Conservation (phyloP, 2,888 invertebrate genomes). For the Caenorhabditis japonica region DNA sequence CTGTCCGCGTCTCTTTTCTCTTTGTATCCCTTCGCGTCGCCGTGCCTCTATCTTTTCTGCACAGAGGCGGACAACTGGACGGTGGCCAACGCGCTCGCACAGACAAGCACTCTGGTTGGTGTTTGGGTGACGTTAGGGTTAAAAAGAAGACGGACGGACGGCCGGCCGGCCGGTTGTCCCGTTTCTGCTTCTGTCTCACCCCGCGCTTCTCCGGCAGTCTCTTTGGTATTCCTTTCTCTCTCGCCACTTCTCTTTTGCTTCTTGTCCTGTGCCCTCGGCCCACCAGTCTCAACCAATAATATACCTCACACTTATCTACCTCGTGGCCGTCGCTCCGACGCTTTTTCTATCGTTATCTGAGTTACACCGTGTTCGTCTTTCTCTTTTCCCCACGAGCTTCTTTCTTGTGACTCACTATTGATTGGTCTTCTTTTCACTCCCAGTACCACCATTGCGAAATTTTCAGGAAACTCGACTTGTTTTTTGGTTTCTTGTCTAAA, state of each 20-base stretch:
- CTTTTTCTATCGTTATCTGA: slow-evolving; percentile 15
- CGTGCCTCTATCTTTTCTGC: slow-evolving; percentile 8
- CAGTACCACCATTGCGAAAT: background rate
- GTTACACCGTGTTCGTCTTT: slow-evolving; percentile 19
- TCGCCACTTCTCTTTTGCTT: slow-evolving; percentile 6
- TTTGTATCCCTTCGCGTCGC: slow-evolving; percentile 4
- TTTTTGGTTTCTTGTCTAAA: slow-evolving; percentile 29
- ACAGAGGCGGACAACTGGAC: too few relatives aligned
- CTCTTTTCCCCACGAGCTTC: slow-evolving; percentile 17
- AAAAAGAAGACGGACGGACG: slow-evolving; percentile 34
- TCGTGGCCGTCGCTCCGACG: background rate
- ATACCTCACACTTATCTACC: slow-evolving; percentile 22
- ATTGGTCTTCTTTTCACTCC: background rate
- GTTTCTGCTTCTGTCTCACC: slow-evolving; percentile 6
- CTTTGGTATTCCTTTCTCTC: slow-evolving; percentile 7
- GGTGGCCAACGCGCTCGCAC: slow-evolving; percentile 30
- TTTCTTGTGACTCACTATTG: background rate
- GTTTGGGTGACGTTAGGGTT: slow-evolving; percentile 16
- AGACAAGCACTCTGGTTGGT: slow-evolving; percentile 40
- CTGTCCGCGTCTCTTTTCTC: slow-evolving; percentile 24
- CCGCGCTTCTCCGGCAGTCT: slow-evolving; percentile 5
- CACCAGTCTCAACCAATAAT: slow-evolving; percentile 9
- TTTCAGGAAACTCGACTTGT: slow-evolving; percentile 46
- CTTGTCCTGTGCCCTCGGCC: slow-evolving; percentile 5
- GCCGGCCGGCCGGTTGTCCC: slow-evolving; percentile 12